A percentile compares a stretch with the other conserved stretches of the same genome.
phyloP scores from a whole-genome alignment of 2,888 invertebrate genomes.

The Pecten maximus region DNA sequence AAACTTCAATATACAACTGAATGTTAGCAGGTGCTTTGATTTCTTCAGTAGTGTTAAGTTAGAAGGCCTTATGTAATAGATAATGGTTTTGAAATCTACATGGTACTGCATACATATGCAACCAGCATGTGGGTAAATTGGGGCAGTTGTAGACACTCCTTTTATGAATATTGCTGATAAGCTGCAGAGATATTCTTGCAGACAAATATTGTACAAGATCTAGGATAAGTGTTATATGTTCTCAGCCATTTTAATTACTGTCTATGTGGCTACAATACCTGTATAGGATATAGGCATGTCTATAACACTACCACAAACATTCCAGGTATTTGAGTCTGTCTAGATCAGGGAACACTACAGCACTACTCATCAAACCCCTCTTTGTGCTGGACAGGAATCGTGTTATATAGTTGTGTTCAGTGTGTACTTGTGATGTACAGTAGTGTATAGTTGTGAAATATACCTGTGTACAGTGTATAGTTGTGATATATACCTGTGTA shows the following conservation, averaged over 20 bases:
- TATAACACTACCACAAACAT: neutral
- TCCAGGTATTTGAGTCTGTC: neutral
- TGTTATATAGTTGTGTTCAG: too few relatives aligned
- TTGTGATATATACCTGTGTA: too few relatives aligned
- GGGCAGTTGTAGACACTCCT: slow-evolving; percentile 25
- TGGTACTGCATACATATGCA: neutral
- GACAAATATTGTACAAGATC: slow-evolving; percentile 2
- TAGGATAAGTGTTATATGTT: neutral
- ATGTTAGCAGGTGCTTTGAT: neutral
- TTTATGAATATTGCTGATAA: neutral
- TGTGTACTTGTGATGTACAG: too few relatives aligned
- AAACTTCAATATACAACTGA: too few relatives aligned
- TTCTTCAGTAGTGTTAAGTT: neutral
- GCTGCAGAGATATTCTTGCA: neutral
- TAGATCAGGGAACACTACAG: neutral
- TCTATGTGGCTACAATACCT: neutral
- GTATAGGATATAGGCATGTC: neutral
- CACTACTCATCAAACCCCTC: neutral
- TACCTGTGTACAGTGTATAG: too few relatives aligned
- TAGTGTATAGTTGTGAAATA: too few relatives aligned
- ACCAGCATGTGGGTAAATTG: neutral
- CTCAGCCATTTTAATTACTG: slow-evolving; percentile 5
- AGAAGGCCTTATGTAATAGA: neutral
- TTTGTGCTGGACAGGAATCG: too few relatives aligned
- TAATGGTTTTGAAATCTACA: neutral